Conservation (phyloP, 2,113 vertebrate genomes). For the Alectura lathami region DNA sequence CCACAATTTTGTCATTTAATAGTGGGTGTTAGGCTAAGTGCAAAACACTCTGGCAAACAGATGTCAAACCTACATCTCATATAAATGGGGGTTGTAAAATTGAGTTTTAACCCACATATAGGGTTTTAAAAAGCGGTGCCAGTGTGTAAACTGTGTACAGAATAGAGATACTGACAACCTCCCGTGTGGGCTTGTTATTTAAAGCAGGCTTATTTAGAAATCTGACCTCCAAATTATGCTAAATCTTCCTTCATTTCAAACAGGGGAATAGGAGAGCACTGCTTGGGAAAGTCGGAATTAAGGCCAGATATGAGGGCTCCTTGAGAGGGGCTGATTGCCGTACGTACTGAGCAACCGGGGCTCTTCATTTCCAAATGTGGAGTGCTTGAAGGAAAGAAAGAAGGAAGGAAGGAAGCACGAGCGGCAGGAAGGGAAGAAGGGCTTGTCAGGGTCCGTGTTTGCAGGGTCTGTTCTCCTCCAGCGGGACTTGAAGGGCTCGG, state of each 20-base stretch:
- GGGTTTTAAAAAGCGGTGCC: slow-evolving; percentile 44
- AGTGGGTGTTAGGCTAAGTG: slow-evolving; percentile 82
- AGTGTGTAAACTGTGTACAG: slow-evolving; percentile 49
- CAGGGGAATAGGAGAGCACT: slow-evolving; percentile 7
- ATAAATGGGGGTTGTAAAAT: slow-evolving; percentile 75
- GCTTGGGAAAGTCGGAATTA: slow-evolving; percentile 31
- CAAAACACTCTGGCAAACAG: slow-evolving; percentile 85
- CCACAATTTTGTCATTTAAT: slow-evolving; percentile 83
- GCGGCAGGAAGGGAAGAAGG: no score
- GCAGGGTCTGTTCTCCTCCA: neutral
- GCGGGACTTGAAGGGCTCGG: neutral
- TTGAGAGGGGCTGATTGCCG: neutral
- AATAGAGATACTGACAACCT: slow-evolving; percentile 39
- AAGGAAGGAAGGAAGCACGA: neutral
- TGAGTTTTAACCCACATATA: slow-evolving; percentile 72
- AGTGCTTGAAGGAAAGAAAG: neutral
- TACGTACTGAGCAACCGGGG: neutral
- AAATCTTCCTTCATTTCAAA: slow-evolving; percentile 35
- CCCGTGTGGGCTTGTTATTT: slow-evolving; percentile 37
- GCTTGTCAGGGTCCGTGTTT: neutral
- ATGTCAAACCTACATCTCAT: slow-evolving; percentile 82
- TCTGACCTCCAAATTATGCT: slow-evolving; percentile 65
- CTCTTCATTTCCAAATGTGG: neutral
- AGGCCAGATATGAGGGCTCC: slow-evolving; percentile 7
- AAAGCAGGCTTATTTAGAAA: slow-evolving; percentile 53